A percentile compares a stretch with the other conserved stretches of the same genome.
Conservation (phyloP, 2,113 vertebrate genomes). For the Dromiciops gliroides region DNA sequence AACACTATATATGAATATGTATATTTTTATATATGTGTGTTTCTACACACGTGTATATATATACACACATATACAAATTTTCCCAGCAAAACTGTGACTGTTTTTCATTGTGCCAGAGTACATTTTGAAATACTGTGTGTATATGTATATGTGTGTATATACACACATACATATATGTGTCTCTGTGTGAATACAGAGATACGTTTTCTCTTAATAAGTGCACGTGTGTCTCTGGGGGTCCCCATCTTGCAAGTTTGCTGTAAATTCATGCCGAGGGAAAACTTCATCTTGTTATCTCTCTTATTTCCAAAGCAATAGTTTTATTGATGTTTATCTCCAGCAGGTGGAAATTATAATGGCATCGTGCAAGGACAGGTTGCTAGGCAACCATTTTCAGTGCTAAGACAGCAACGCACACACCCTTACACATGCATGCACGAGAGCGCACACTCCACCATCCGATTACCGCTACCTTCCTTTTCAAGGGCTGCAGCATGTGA, state of each 20-base stretch:
- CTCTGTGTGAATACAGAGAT: background rate
- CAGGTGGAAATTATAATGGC: slow-evolving; percentile 76
- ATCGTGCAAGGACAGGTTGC: slow-evolving; percentile 75
- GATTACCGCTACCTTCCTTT: slow-evolving; percentile 50
- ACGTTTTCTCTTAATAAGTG: slow-evolving; percentile 16
- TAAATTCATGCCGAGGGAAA: slow-evolving; percentile 26
- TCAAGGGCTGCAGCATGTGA: slow-evolving; percentile 63
- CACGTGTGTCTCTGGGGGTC: slow-evolving; percentile 30
- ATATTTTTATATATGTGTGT: too few relatives aligned
- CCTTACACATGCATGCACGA: too few relatives aligned
- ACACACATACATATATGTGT: too few relatives aligned
- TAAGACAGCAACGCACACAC: slow-evolving; percentile 54
- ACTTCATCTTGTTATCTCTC: slow-evolving; percentile 52
- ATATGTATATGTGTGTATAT: too few relatives aligned
- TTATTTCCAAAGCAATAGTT: slow-evolving; percentile 72
- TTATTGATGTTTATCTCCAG: slow-evolving; percentile 77
- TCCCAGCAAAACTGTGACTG: too few relatives aligned
- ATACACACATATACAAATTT: too few relatives aligned
- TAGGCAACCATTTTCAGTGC: slow-evolving; percentile 79
- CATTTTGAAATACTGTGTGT: too few relatives aligned
- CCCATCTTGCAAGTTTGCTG: slow-evolving; percentile 18
- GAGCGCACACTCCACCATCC: background rate
- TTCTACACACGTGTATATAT: too few relatives aligned
- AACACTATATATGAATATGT: too few relatives aligned
- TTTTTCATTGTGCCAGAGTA: too few relatives aligned